Conservation (phyloP, 53 echinoderm and acorn worm genomes). For the Patiria pectinifera region DNA sequence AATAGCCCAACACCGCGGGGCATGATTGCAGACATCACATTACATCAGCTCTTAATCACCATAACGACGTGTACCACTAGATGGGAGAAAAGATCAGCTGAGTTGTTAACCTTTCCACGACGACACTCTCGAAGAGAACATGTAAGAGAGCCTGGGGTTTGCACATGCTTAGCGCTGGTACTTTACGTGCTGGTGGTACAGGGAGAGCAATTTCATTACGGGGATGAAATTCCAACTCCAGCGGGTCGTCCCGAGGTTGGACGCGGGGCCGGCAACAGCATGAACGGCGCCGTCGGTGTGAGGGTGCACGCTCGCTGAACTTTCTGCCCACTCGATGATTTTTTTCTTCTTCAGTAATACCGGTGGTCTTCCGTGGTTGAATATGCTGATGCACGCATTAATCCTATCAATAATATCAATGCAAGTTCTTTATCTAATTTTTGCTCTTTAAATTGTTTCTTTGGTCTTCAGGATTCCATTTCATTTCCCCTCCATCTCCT, state of each 20-base stretch:
- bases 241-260: conserved; percentile 40
- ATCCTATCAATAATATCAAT: background rate
- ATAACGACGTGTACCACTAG: conserved; percentile 45
- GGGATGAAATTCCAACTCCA: conserved; percentile 28
- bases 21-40: conserved; percentile 45
- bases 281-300: conserved; percentile 53
- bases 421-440: too few species aligned
- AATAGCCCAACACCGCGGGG: conserved; percentile 26
- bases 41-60: conserved; percentile 54
- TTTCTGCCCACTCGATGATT: conserved; percentile 21
- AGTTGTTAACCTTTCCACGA: conserved; percentile 46
- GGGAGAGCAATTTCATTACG: conserved; percentile 54
- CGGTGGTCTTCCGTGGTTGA: background rate
- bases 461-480: too few species aligned
- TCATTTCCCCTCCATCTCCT: too few species aligned
- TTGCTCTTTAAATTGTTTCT: too few species aligned
- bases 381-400: conserved; percentile 9
- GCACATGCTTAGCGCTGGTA: background rate
- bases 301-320: conserved; percentile 58
- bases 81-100: conserved; percentile 9
- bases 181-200: conserved; percentile 23
- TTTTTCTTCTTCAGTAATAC: background rate
- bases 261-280: conserved; percentile 31
- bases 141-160: background rate
- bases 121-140: background rate